Conservation (phyloP, 92 coral and sea anemone genomes). For the Heliopora coerulea region DNA sequence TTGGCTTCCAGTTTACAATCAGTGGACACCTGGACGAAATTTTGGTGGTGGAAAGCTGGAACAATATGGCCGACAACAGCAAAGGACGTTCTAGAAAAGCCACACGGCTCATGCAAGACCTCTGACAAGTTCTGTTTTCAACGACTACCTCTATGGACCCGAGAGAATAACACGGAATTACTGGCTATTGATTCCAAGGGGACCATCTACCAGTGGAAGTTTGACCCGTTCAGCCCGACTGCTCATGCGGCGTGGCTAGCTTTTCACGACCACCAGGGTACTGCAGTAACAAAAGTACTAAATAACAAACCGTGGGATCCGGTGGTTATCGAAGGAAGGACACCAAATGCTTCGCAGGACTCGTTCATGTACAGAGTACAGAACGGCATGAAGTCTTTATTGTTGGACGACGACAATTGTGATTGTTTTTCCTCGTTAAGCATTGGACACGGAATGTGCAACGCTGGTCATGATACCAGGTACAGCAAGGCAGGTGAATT, state of each 20-base stretch:
- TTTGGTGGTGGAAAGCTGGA: constrained; percentile 73
- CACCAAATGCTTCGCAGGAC: constrained; percentile 63
- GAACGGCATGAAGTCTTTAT: constrained; percentile 68
- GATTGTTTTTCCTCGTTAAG: constrained; percentile 72
- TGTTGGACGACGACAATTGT: constrained; percentile 75
- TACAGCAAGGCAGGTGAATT: constrained; percentile 55
- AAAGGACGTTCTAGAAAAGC: constrained; percentile 59
- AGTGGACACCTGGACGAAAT: constrained; percentile 53
- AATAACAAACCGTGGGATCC: constrained; percentile 63
- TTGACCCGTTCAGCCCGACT: constrained; percentile 65
- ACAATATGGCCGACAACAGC: constrained; percentile 60
- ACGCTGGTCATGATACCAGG: constrained; percentile 38
- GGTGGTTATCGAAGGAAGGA: constrained; percentile 48
- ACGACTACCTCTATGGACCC: constrained; percentile 62
- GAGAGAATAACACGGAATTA: constrained; percentile 59
- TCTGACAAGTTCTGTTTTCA: constrained; percentile 56
- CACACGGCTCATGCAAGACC: constrained; percentile 53
- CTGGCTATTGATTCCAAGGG: constrained; percentile 68
- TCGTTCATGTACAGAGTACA: constrained; percentile 80
- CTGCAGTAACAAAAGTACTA: constrained; percentile 34
- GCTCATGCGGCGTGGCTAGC: constrained; percentile 83
- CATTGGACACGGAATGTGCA: constrained; percentile 76
- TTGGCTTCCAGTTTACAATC: neutral
- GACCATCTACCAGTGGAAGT: constrained; percentile 69
- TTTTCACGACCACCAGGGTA: constrained; percentile 61